Percentiles rank a stretch among this genome's conserved stretches.
These are phyloP conservation scores for Diploscapter pachys DNA, from an alignment of 1,140 invertebrate species.

Conservation along the genomic window DNA sequence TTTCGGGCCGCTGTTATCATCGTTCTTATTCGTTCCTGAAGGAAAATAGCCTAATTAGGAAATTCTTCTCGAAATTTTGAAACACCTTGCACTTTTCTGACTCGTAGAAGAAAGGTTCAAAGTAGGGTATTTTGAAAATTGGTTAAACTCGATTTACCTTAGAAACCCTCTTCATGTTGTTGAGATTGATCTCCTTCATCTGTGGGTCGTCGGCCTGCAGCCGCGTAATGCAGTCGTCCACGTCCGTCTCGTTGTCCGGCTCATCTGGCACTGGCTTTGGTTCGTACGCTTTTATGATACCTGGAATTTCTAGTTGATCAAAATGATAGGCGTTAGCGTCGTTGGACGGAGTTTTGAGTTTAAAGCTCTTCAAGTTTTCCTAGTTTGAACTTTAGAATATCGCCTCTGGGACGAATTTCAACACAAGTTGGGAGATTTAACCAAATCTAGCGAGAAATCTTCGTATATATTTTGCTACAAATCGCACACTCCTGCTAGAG, in stretches of 20 bases:
- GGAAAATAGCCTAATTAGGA: neutral
- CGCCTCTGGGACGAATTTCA: too few species aligned
- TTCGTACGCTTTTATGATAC: conserved; percentile 57
- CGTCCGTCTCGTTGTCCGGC: conserved; percentile 62
- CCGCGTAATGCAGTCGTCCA: conserved; percentile 61
- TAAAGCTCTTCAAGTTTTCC: too few species aligned
- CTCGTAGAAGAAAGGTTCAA: too few species aligned
- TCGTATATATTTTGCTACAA: too few species aligned
- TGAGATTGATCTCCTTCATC: conserved; percentile 85
- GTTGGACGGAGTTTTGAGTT: too few species aligned
- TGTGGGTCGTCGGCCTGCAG: conserved; percentile 77
- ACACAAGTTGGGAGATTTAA: too few species aligned
- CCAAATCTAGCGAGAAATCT: too few species aligned
- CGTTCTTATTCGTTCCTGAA: conserved; percentile 29
- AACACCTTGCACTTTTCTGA: too few species aligned
- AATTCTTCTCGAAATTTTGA: conserved; percentile 63
- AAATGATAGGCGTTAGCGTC: too few species aligned
- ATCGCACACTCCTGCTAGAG: too few species aligned
- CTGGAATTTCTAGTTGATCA: conserved; percentile 42
- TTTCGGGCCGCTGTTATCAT: conserved; percentile 33
- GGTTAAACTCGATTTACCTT: conserved; percentile 87
- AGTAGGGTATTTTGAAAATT: conserved; percentile 53
- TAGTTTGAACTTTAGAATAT: too few species aligned
- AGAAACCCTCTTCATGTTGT: conserved; percentile 97
- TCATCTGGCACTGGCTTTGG: conserved; percentile 60